phyloP scores from a whole-genome alignment of 35 echinoderm and acorn worm genomes.

The Ptychodera flava region DNA sequence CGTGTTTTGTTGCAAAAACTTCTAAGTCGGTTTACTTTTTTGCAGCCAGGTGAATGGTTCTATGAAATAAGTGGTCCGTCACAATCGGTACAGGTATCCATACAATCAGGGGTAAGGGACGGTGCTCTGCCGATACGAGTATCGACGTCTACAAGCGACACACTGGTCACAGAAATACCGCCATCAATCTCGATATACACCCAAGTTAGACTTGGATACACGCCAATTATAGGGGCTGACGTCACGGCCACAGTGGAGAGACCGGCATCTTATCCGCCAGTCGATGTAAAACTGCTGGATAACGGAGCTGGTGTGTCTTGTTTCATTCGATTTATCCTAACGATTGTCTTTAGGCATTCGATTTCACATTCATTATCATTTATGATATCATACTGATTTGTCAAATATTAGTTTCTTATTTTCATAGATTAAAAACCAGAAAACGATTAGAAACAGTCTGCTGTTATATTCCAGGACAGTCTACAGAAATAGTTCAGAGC shows the following conservation, averaged over 20 bases:
- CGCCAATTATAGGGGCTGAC: slow-evolving; percentile 8
- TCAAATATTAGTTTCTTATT: background rate
- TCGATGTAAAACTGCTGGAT: slow-evolving; percentile 9
- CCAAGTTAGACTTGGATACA: slow-evolving; percentile 17
- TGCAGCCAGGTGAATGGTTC: background rate
- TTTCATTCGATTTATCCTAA: background rate
- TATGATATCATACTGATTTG: background rate
- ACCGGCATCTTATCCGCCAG: background rate
- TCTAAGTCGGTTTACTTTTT: too few relatives aligned
- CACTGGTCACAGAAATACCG: background rate
- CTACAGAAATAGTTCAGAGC: too few relatives aligned
- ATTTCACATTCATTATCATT: background rate
- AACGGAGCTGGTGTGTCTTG: slow-evolving; percentile 26
- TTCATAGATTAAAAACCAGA: background rate
- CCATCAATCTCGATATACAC: slow-evolving; percentile 7
- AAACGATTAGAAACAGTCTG: background rate
- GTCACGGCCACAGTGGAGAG: slow-evolving; percentile 21
- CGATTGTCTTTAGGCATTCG: background rate
- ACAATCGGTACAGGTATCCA: background rate
- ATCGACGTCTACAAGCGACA: background rate
- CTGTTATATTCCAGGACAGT: too few relatives aligned
- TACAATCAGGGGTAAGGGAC: background rate
- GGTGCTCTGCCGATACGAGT: background rate
- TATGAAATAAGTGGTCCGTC: background rate
- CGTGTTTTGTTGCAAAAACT: background rate